Evolutionary conservation across 1,140 invertebrate species (phyloP), one percentile per base, ranked within the genome.

Genomic region (Conus ventricosus): DNA sequence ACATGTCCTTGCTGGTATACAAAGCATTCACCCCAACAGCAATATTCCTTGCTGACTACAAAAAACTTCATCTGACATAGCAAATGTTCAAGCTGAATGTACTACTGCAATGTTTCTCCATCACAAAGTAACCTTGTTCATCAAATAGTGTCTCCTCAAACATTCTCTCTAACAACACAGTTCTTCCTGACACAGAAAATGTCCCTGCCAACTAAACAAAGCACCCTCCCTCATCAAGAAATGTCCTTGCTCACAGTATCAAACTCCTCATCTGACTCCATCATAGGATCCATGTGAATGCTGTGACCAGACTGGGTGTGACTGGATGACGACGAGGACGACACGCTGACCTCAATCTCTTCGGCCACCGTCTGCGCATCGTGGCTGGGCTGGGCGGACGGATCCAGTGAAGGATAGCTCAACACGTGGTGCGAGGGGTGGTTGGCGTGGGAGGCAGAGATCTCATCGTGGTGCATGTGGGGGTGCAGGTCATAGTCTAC

Each of bases 201-300:
- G 57, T 60, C 57, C 15, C 15, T 60, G 57, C 57, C 15, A 60
- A 60, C 15, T 15, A 60, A 60, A 60, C 57, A 60, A 60, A 60
- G 8, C 67, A 71, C 7, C 23, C 17, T n/a, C 17, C 67, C 17
- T 23, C 67, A 71, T 71, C 67, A 71, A 71, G 67, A 71, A 71
- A 71, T 71, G 67, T 71, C 67, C 67, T 71, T 71, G 67, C 17
- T 23, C 6, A 71, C 67, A n/a, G 84, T 17, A 11, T 88, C 90
- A 81, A 75, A 81, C 15, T 90, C 88, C 7, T 91, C 90, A 88
- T 91, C 90, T 23, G 84, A 89, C 76, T 89, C 90, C 90, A 91
- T 91, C 90, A 91, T 91, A 25, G 90, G 90, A 57, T 91, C 90
- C 90, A 91, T 89, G 54, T 78, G 87, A 75, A 90, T 88, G 67